phyloP scores from a whole-genome alignment of 2,797 vertebrate genomes.

The Heliangelus exortis region DNA sequence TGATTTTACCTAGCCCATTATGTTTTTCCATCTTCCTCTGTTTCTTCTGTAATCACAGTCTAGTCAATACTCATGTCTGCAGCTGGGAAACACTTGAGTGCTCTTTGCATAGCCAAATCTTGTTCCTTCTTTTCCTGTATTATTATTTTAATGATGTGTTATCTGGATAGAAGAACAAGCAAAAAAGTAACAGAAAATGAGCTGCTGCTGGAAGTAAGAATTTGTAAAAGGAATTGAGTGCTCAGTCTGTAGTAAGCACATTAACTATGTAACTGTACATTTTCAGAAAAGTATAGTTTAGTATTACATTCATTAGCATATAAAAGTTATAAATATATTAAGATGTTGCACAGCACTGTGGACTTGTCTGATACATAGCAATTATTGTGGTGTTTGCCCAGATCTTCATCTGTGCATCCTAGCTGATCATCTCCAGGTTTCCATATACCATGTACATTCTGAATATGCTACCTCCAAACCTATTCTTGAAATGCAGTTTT shows the following conservation, averaged over 20 bases:
- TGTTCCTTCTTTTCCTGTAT: background rate
- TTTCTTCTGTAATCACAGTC: background rate
- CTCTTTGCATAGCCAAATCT: background rate
- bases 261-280: background rate
- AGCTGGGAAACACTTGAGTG: background rate
- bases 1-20: background rate
- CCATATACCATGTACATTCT: accelerated
- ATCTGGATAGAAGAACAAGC: background rate
- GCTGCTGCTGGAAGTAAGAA: background rate
- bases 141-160: background rate
- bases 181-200: background rate
- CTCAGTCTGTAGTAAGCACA: accelerated
- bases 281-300: background rate
- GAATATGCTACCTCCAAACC: background rate
- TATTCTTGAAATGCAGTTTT: background rate
- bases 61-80: background rate
- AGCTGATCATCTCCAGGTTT: background rate
- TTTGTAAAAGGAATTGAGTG: background rate
- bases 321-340: background rate
- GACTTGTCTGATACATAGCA: background rate
- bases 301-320: background rate
- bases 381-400: background rate
- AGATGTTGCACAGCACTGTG: background rate
- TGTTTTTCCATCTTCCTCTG: background rate
- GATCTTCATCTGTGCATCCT: background rate